Conservation (phyloP, 1,140 invertebrate genomes). For the Bombus confusus region DNA sequence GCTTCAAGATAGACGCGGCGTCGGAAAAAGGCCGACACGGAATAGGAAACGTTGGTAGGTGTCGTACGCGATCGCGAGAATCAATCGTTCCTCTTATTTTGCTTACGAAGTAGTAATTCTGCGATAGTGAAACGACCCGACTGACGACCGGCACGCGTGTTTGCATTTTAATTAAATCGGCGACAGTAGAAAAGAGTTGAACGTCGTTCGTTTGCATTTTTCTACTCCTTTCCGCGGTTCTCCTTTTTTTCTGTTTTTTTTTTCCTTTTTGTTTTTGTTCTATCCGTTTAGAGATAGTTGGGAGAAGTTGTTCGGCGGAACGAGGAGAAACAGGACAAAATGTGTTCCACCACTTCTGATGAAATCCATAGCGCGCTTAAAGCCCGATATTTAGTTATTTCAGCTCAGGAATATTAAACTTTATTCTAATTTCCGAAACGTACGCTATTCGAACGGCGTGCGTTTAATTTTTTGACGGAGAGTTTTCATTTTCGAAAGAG, state of each 20-base stretch:
- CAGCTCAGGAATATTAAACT: not conserved
- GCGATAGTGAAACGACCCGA: not conserved
- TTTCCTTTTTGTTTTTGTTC: not conserved
- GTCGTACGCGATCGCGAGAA: constrained; percentile 35
- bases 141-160: not conserved
- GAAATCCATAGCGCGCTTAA: not conserved
- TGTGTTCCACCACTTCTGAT: not conserved
- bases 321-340: not conserved
- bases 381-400: not conserved
- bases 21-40: constrained; percentile 55
- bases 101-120: not conserved
- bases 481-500: too few relatives aligned
- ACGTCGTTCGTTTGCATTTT: constrained; percentile 32
- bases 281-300: constrained; percentile 6
- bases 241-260: not conserved
- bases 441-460: not conserved
- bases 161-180: constrained; percentile 32
- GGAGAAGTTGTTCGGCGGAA: not conserved
- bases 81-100: constrained; percentile 28
- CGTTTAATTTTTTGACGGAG: too few relatives aligned
- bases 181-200: constrained; percentile 3
- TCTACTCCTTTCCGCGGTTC: not conserved
- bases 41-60: not conserved
- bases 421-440: not conserved
- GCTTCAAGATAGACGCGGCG: constrained; percentile 50